Conservation (phyloP, 2,797 vertebrate species). For the Forpus xanthops region DNA sequence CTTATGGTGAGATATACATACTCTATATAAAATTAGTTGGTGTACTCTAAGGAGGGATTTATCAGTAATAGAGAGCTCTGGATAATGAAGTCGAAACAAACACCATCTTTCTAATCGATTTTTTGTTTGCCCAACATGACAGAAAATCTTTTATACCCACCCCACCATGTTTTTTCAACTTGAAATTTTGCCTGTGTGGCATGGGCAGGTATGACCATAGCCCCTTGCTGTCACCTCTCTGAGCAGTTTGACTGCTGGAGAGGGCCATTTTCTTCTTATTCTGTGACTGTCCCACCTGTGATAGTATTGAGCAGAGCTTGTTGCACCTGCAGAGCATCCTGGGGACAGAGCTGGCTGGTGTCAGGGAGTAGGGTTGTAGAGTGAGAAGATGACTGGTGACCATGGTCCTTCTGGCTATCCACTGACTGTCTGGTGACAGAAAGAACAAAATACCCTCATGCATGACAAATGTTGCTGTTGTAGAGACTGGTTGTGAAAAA, state of each 20-base stretch:
- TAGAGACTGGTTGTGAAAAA: constrained; percentile 38
- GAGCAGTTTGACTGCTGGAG: not conserved
- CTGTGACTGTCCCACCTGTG: not conserved
- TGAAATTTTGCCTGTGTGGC: fast-evolving
- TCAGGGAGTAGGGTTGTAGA: fast-evolving
- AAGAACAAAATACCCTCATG: not conserved
- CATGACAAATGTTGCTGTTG: not conserved
- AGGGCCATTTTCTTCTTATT: not conserved
- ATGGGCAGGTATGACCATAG: not conserved
- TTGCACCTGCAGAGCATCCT: not conserved
- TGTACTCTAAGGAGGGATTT: not conserved
- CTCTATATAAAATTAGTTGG: fast-evolving
- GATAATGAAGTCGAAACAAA: not conserved
- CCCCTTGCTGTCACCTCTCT: not conserved
- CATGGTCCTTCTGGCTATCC: not conserved
- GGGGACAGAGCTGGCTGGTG: fast-evolving
- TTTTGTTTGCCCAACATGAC: not conserved
- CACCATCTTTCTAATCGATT: not conserved
- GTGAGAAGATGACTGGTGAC: fast-evolving
- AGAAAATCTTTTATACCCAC: not conserved
- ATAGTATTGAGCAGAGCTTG: not conserved
- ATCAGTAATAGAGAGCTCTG: not conserved
- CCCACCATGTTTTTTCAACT: fast-evolving
- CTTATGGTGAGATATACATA: fast-evolving
- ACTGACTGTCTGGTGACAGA: not conserved